A percentile compares a stretch with the other conserved stretches of the same genome.
These are phyloP conservation scores for Arremon aurantiirostris DNA, from an alignment of 2,797 vertebrate species.

Conservation along the genomic window DNA sequence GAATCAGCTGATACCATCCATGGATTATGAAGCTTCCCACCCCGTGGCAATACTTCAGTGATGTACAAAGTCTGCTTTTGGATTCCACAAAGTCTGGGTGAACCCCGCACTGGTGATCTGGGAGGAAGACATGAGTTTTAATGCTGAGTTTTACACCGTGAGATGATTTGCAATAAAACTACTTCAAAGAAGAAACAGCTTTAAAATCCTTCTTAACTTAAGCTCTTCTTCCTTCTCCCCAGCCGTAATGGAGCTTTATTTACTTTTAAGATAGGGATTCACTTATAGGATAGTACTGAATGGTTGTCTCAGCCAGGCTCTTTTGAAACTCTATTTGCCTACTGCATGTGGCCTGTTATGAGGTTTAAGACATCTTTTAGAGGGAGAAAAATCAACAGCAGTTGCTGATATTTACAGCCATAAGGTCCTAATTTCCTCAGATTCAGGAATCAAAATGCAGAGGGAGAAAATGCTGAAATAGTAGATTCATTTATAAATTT, in stretches of 20 bases:
- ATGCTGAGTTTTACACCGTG: background rate
- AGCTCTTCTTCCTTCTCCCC: background rate
- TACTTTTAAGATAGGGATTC: background rate
- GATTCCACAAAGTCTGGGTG: background rate
- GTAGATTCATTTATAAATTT: background rate
- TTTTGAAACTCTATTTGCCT: background rate
- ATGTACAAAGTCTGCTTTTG: background rate
- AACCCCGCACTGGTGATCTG: background rate
- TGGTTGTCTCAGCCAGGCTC: background rate
- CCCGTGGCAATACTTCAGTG: background rate
- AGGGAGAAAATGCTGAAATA: background rate
- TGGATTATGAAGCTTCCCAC: background rate
- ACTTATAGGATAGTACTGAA: background rate
- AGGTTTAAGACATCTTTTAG: background rate
- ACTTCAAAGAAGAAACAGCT: constrained; percentile 24
- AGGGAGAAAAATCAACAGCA: background rate
- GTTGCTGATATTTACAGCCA: background rate
- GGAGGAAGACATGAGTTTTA: background rate
- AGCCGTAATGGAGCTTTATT: background rate
- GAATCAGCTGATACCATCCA: background rate
- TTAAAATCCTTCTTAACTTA: constrained; percentile 21
- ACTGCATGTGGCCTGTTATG: background rate
- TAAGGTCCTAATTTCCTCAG: background rate
- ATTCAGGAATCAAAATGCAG: background rate
- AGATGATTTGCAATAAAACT: background rate